These are phyloP conservation scores for Conus ventricosus DNA, from an alignment of 1,140 invertebrate genomes.

Conservation along the genomic window DNA sequence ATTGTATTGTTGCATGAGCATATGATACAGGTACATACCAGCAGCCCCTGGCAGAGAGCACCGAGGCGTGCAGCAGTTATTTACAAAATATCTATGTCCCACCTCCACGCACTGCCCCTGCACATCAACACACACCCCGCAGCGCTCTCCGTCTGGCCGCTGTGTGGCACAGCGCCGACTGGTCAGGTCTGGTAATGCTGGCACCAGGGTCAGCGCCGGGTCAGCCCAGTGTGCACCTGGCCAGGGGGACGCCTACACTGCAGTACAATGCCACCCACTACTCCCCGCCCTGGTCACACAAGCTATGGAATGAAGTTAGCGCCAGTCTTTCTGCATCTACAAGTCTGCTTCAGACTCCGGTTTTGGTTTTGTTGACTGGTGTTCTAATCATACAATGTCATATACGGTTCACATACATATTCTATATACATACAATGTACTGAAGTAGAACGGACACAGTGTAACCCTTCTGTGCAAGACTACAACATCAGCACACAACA, in stretches of 20 bases:
- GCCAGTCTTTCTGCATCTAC: background rate
- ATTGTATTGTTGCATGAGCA: background rate
- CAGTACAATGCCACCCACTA: background rate
- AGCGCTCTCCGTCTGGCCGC: too few relatives aligned
- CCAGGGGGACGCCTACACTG: background rate
- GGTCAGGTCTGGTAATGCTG: background rate
- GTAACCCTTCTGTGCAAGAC: background rate
- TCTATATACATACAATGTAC: background rate
- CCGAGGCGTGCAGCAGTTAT: background rate
- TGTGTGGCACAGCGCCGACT: background rate
- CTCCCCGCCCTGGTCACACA: background rate
- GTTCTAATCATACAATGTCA: background rate
- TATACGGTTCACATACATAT: background rate
- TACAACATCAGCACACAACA: too few relatives aligned
- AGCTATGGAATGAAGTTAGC: background rate
- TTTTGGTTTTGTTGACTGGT: background rate
- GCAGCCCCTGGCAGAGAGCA: too few relatives aligned
- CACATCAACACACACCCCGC: background rate
- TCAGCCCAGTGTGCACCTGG: background rate
- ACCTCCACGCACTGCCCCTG: background rate
- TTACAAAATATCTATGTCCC: background rate
- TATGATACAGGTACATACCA: conserved; percentile 3
- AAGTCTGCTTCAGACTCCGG: background rate
- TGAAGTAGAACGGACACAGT: background rate
- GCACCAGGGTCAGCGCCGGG: background rate